phyloP scores from a whole-genome alignment of 2,888 invertebrate species.

The Caradrina kadenii region DNA sequence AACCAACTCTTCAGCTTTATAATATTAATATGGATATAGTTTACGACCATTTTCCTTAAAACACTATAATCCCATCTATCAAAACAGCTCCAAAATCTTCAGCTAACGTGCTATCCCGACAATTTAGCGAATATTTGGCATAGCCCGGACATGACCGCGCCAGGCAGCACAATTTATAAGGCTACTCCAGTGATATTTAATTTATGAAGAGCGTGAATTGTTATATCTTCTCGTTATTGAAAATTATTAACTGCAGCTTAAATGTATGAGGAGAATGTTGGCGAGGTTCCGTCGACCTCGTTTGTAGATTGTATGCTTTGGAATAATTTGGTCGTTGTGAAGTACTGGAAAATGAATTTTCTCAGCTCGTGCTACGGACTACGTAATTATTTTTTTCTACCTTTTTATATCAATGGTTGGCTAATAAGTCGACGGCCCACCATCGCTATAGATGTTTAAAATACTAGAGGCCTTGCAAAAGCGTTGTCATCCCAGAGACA shows the following conservation, averaged over 20 bases:
- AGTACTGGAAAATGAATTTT: neutral
- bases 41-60: neutral
- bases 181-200: constrained; percentile 34
- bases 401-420: no score
- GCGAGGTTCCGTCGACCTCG: constrained; percentile 31
- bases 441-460: no score
- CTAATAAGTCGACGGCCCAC: no score
- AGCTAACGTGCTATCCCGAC: constrained; percentile 30
- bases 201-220: constrained; percentile 42
- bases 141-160: constrained; percentile 8
- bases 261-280: constrained; percentile 40
- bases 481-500: no score
- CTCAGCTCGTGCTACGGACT: no score
- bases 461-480: no score
- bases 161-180: constrained; percentile 40
- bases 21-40: no score
- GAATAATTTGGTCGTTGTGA: constrained; percentile 30
- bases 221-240: constrained; percentile 52
- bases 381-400: no score
- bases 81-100: constrained; percentile 18
- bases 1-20: no score
- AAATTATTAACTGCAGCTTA: constrained; percentile 54
- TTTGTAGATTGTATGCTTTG: constrained; percentile 25
- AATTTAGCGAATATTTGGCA: constrained; percentile 55
- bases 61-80: constrained; percentile 23